phyloP scores from a whole-genome alignment of 1,140 invertebrate species.

The Macrotrachela quadricornifera region DNA sequence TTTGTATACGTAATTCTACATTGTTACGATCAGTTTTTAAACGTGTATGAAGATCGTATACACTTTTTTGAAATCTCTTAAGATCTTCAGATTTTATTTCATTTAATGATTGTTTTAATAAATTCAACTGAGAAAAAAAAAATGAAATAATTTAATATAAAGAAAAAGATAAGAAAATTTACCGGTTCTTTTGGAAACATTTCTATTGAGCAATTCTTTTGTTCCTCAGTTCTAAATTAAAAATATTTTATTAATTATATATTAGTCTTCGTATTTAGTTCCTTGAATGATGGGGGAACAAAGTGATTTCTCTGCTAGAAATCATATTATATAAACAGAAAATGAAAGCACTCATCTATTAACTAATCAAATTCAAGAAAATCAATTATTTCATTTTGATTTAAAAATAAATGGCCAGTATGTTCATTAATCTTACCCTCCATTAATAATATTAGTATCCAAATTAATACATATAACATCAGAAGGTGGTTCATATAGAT shows the following conservation, averaged over 20 bases:
- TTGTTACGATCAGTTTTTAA: conserved; percentile 27
- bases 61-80: background rate
- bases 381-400: no score
- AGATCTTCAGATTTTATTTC: background rate
- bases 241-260: no score
- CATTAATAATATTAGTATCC: conserved; percentile 65
- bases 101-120: no score
- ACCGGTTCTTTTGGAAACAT: background rate
- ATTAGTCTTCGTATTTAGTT: background rate
- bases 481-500: conserved; percentile 76
- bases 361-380: no score
- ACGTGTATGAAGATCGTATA: background rate
- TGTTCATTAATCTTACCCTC: conserved; percentile 13
- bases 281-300: no score
- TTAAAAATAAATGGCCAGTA: no score
- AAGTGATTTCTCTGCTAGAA: no score
- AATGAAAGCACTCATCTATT: no score
- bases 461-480: conserved; percentile 95
- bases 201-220: conserved; percentile 3
- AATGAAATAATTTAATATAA: no score
- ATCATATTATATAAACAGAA: no score
- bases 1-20: conserved; percentile 34
- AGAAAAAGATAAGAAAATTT: no score
- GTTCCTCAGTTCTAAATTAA: conserved; percentile 6
- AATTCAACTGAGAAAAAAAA: no score